phyloP scores from a whole-genome alignment of 2,113 vertebrate species.

The Lynx canadensis region DNA sequence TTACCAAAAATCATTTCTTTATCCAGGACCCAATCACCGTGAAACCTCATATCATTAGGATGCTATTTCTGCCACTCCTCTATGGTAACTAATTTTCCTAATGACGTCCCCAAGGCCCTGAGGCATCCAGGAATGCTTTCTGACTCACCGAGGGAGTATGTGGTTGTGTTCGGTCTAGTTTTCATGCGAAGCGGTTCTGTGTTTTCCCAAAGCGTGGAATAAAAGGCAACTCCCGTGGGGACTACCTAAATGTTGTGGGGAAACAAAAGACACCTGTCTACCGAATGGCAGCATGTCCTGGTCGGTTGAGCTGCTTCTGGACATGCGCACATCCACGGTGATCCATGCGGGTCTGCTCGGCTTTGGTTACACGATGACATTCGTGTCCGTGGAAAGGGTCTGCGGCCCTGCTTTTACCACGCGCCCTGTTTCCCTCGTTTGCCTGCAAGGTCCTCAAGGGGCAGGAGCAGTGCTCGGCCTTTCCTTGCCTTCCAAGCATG shows the following conservation, averaged over 20 bases:
- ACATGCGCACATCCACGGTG: not conserved
- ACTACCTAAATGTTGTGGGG: not conserved
- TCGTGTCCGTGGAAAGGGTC: not conserved
- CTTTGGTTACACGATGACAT: not conserved
- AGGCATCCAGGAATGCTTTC: not conserved
- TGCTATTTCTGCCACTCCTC: constrained; percentile 12
- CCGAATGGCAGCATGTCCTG: not conserved
- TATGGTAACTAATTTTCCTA: constrained; percentile 21
- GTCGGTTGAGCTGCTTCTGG: not conserved
- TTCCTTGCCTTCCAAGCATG: not conserved
- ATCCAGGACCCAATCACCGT: not conserved
- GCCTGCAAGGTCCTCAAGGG: not conserved
- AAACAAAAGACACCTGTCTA: not conserved
- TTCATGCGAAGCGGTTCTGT: not conserved
- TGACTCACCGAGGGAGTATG: not conserved
- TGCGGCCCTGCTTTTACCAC: not conserved
- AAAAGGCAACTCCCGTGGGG: not conserved
- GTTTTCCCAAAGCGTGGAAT: constrained; percentile 11
- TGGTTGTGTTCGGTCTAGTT: not conserved
- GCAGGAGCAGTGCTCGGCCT: not conserved
- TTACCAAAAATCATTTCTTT: not conserved
- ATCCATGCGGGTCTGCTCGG: not conserved
- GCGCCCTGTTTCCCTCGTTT: not conserved
- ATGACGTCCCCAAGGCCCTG: not conserved
- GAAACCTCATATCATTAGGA: not conserved